These are phyloP conservation scores for Meandrina meandrites DNA, from an alignment of 92 coral and sea anemone genomes.

Conservation along the genomic window DNA sequence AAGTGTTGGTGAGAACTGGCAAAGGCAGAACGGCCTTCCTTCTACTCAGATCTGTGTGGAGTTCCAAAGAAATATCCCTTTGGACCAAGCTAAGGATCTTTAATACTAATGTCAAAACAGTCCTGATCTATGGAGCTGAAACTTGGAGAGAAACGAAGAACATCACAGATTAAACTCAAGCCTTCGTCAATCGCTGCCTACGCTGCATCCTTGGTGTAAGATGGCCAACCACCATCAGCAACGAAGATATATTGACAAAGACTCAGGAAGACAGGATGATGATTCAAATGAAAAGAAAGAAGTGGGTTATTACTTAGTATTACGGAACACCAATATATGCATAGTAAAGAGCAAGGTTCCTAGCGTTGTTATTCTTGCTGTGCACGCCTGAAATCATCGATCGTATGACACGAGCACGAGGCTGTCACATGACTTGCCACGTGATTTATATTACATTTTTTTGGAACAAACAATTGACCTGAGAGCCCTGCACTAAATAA, in stretches of 20 bases:
- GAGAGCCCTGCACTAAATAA: no score
- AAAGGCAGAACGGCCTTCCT: neutral
- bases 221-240: neutral
- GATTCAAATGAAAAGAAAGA: neutral
- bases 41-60: neutral
- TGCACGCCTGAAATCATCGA: no score
- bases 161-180: neutral
- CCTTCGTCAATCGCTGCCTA: neutral
- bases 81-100: neutral
- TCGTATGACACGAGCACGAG: no score
- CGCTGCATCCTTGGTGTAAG: neutral
- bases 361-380: no score
- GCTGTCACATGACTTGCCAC: no score
- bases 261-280: neutral
- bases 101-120: neutral
- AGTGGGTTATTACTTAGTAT: no score
- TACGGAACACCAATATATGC: no score
- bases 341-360: no score
- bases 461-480: no score
- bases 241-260: neutral
- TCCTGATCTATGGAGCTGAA: constrained; percentile 41
- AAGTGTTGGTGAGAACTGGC: neutral
- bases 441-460: no score
- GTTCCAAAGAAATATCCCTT: neutral
- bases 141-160: constrained; percentile 34